Conservation (phyloP, 2,113 vertebrate species). For the Macaca mulatta region DNA sequence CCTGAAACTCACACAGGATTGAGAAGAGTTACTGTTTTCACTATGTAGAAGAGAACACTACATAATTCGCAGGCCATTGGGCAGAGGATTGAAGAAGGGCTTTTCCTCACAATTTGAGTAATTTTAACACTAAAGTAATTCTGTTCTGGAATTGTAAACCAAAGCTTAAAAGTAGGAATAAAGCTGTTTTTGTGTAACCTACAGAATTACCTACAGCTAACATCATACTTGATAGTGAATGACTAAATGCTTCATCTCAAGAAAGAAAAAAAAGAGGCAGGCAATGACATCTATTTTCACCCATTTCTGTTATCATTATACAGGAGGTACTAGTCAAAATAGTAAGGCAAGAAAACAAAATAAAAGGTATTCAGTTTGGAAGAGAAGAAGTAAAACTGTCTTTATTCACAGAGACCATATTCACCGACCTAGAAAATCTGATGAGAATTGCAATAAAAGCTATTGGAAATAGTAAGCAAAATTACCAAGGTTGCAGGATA, state of each 20-base stretch:
- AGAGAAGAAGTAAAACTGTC: background rate
- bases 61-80: background rate
- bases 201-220: background rate
- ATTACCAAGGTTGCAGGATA: background rate
- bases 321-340: background rate
- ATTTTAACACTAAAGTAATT: background rate
- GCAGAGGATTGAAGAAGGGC: background rate
- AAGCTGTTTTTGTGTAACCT: background rate
- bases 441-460: background rate
- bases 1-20: background rate
- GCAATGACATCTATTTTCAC: rapidly evolving
- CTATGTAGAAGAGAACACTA: background rate
- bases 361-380: background rate
- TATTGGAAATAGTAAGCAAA: background rate
- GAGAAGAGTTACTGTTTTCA: background rate
- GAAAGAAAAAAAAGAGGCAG: background rate
- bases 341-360: background rate
- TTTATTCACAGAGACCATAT: background rate
- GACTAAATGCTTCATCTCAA: background rate
- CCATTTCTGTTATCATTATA: background rate
- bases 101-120: background rate
- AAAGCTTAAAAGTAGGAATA: background rate
- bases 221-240: background rate
- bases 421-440: background rate
- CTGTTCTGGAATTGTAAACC: background rate